A percentile compares a stretch with the other conserved stretches of the same genome.
Conservation (phyloP, 2,797 vertebrate genomes). For the Melanotaenia pygmaea region DNA sequence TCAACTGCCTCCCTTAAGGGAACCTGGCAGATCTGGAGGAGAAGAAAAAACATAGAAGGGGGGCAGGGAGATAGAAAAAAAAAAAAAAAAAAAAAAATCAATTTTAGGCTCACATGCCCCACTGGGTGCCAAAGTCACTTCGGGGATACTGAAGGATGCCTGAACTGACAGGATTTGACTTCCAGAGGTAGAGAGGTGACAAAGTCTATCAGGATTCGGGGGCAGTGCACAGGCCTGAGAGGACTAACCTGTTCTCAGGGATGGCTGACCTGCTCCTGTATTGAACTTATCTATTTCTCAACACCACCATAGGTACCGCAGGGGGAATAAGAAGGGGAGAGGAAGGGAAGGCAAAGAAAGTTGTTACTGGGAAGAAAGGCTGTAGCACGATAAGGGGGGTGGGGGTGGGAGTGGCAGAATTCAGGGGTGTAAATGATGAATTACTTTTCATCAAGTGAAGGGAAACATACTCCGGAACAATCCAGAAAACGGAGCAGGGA, state of each 20-base stretch:
- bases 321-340: conserved; percentile 80
- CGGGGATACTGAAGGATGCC: conserved; percentile 93
- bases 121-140: conserved; percentile 95
- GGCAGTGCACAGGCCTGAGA: conserved; percentile 77
- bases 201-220: conserved; percentile 92
- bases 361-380: conserved; percentile 63
- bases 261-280: conserved; percentile 85
- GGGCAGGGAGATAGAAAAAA: not conserved
- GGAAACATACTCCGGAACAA: conserved; percentile 99
- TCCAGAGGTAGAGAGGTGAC: conserved; percentile 98
- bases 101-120: conserved; percentile 97
- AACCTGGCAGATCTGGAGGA: conserved; percentile 91
- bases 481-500: conserved; percentile 97
- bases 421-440: conserved; percentile 99
- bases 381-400: not conserved
- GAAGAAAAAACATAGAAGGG: conserved; percentile 36
- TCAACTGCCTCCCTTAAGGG: conserved; percentile 92
- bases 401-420: conserved; percentile 88
- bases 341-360: conserved; percentile 79
- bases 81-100: conserved; percentile 81
- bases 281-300: conserved; percentile 97
- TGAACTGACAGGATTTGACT: conserved; percentile 96
- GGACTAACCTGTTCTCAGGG: conserved; percentile 91
- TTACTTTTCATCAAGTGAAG: conserved; percentile 93
- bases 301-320: conserved; percentile 81